These are phyloP conservation scores for Pantherophis alleghaniensis DNA, from an alignment of 2,797 vertebrate genomes.

Conservation along the genomic window DNA sequence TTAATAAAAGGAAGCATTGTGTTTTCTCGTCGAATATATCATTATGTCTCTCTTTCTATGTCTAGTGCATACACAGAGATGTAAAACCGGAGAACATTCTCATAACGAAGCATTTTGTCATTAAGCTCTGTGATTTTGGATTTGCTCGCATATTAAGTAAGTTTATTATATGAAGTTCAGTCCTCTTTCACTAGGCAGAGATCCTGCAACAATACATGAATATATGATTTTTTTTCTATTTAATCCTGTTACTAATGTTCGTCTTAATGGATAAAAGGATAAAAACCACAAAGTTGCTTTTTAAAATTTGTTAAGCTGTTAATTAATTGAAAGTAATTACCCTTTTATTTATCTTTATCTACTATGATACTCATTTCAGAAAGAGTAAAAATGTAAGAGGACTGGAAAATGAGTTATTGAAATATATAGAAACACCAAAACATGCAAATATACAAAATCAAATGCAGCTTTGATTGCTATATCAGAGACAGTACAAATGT, in stretches of 20 bases:
- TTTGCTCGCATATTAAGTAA: constrained; percentile 93
- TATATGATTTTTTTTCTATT: not conserved
- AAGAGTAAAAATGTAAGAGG: not conserved
- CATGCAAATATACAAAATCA: not conserved
- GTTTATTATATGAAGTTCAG: constrained; percentile 54
- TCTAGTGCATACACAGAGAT: constrained; percentile 93
- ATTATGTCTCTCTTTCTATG: not conserved
- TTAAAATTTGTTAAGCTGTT: not conserved
- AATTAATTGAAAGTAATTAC: not conserved
- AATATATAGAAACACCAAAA: not conserved
- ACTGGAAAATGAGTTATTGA: not conserved
- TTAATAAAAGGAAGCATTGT: not conserved
- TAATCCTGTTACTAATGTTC: not conserved
- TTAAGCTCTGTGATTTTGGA: constrained; percentile 97
- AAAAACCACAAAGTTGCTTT: not conserved
- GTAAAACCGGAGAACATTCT: constrained; percentile 97
- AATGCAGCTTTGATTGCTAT: not conserved
- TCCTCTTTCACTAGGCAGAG: not conserved
- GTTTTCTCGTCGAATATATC: not conserved
- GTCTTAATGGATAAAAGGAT: not conserved
- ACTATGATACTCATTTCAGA: not conserved
- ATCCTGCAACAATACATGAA: not conserved
- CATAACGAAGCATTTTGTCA: constrained; percentile 91
- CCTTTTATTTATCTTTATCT: not conserved
- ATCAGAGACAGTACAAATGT: not conserved